A percentile compares a stretch with the other conserved stretches of the same genome.
Conservation (phyloP, 2,797 vertebrate genomes). For the Pipistrellus pygmaeus region DNA sequence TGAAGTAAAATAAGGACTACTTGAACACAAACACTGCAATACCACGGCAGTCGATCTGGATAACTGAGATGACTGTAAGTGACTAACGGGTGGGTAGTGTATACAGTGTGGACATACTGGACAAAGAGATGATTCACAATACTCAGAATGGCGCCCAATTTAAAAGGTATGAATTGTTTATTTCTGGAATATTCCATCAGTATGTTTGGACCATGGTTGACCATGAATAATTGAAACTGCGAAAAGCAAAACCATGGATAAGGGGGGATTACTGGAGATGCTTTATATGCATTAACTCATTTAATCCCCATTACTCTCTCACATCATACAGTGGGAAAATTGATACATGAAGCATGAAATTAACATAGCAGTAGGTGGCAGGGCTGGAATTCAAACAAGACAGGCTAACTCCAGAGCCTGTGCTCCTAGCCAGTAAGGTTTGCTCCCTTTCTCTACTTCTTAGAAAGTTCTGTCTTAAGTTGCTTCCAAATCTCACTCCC, state of each 20-base stretch:
- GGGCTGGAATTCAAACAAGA: background rate
- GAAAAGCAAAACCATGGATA: background rate
- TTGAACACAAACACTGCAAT: background rate
- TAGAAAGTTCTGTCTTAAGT: background rate
- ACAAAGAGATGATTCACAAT: background rate
- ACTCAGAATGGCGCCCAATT: background rate
- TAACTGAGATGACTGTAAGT: background rate
- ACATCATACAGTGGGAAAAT: constrained; percentile 51
- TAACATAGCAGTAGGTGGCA: background rate
- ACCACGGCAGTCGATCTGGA: background rate
- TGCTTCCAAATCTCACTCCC: background rate
- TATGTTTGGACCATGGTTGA: background rate
- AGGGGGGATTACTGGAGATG: background rate
- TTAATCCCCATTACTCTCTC: constrained; percentile 50
- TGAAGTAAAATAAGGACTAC: background rate
- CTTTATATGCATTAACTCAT: constrained; percentile 1
- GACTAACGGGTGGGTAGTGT: background rate
- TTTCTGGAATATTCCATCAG: background rate
- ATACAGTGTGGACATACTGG: background rate
- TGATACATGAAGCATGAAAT: constrained; percentile 19
- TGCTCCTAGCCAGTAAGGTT: background rate
- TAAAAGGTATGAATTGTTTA: background rate
- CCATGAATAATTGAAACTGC: background rate
- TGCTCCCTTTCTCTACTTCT: background rate
- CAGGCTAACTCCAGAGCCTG: background rate